These are phyloP conservation scores for Mobula hypostoma DNA, from an alignment of 2,113 vertebrate genomes.

Conservation along the genomic window DNA sequence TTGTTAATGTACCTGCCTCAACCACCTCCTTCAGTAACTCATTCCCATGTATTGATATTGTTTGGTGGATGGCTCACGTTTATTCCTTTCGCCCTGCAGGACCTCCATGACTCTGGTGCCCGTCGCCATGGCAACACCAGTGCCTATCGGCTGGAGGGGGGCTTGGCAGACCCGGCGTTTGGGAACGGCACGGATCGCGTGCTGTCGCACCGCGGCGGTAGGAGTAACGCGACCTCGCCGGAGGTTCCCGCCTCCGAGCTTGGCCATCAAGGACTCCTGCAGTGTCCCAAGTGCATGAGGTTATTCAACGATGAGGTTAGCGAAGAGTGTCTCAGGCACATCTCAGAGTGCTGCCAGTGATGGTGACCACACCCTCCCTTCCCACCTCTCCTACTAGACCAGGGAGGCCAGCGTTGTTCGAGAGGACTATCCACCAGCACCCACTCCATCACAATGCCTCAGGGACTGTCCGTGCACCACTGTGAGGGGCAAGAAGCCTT, in stretches of 20 bases:
- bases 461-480: too few relatives aligned
- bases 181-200: conserved; percentile 50
- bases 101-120: conserved; percentile 50
- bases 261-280: conserved; percentile 61
- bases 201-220: conserved; percentile 39
- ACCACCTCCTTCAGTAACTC: too few relatives aligned
- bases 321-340: conserved; percentile 71
- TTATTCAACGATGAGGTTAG: conserved; percentile 62
- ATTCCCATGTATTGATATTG: too few relatives aligned
- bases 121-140: conserved; percentile 56
- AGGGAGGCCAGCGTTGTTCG: background rate
- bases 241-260: conserved; percentile 39
- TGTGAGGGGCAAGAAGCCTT: too few relatives aligned
- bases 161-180: conserved; percentile 46
- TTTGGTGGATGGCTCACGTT: too few relatives aligned
- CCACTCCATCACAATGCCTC: too few relatives aligned
- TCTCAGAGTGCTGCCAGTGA: conserved; percentile 61
- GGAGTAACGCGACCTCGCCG: conserved; percentile 40
- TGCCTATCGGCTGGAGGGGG: conserved; percentile 43
- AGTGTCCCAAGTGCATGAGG: conserved; percentile 74
- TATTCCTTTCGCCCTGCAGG: conserved; percentile 51
- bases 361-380: background rate
- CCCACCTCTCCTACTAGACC: background rate
- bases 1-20: too few relatives aligned
- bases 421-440: background rate